Base-by-base conservation (phyloP, 2,113 vertebrate genomes). In the Stictonetta naevosa region DNA sequence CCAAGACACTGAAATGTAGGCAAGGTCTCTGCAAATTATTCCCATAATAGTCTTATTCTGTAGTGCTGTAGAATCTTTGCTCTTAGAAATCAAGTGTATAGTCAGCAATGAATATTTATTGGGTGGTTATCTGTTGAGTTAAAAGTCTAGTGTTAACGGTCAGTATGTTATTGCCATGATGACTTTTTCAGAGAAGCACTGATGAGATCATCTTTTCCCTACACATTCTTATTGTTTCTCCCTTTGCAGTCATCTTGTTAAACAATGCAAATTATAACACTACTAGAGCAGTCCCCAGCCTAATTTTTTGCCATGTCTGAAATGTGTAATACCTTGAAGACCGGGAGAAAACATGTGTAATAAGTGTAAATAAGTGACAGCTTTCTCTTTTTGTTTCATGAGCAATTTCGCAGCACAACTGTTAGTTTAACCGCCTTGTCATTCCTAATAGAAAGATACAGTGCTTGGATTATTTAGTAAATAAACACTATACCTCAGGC, bases 91-190 rank as follows among this genome's bases (percentile, higher is more conserved):
- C 71, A 96, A 76, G 48, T 59, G 42, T 83, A 83, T 42, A 64
- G 46, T 90, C 31, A 53, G 52, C 63, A 93, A 83, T 88, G 53
- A 93, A 56, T 97, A 83, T 94, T 92, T 95, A 92, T 88, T 94
- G 84, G 14, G n/a, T 90, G 55, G 23, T 73, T 78, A 90, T 80
- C 86, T 81, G 44, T 40, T 85, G 53, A 87, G 81, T 93, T 96
- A 93, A 87, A 91, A 69, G 67, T 59, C 34, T 66, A 85, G 81
- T 93, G 62, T 60, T 42, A 86, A 83, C 48, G 38, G 25, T 48
- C 69, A 77, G 31, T 42, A 36, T 58, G n/a, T 64, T 86, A 79
- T 23, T 87, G 18, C 48, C 67, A 34, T 50, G 60, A 28, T 7
- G 40, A 75, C 34, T 86, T 86, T 72, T 69, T 66, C 22, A 69